Percentiles rank a stretch among this genome's conserved stretches.
These are phyloP conservation scores for Zaprionus africanus DNA, from an alignment of 1,140 invertebrate genomes.

Conservation along the genomic window DNA sequence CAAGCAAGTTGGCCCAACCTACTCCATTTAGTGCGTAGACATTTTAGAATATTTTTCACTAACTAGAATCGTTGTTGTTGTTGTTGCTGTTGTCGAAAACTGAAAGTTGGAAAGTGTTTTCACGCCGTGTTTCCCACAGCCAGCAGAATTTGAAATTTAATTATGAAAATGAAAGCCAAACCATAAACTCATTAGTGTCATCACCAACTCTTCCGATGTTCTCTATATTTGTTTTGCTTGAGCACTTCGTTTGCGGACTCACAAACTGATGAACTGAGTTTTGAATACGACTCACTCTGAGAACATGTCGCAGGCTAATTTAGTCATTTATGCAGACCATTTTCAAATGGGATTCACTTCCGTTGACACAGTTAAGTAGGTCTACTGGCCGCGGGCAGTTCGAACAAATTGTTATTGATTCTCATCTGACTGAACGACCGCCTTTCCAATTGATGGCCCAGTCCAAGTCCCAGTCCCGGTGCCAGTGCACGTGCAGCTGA, in stretches of 20 bases:
- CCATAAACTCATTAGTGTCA: constrained; percentile 52
- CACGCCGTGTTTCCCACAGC: constrained; percentile 43
- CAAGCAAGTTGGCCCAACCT: constrained; percentile 54
- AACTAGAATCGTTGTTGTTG: constrained; percentile 30
- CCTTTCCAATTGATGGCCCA: constrained; percentile 68
- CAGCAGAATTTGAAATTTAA: constrained; percentile 29
- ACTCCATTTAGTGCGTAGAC: constrained; percentile 64
- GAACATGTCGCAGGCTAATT: constrained; percentile 43
- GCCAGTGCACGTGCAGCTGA: constrained; percentile 39
- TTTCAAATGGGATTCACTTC: constrained; percentile 53
- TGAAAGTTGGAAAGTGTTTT: constrained; percentile 77
- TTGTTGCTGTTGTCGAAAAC: constrained; percentile 33
- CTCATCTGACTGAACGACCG: constrained; percentile 67
- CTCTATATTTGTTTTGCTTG: constrained; percentile 12
- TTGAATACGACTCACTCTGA: constrained; percentile 39
- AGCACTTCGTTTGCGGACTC: constrained; percentile 19
- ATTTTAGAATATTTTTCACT: constrained; percentile 26
- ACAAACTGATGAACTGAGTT: constrained; percentile 3
- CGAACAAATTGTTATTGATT: constrained; percentile 79
- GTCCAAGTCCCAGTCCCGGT: neutral
- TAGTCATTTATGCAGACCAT: constrained; percentile 46
- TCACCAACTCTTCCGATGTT: constrained; percentile 37
- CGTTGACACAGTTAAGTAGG: constrained; percentile 45
- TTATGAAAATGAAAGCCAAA: constrained; percentile 71
- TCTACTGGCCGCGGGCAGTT: constrained; percentile 6